Conservation (phyloP, 2,797 vertebrate species). For the Oryzias dopingdopingensis region DNA sequence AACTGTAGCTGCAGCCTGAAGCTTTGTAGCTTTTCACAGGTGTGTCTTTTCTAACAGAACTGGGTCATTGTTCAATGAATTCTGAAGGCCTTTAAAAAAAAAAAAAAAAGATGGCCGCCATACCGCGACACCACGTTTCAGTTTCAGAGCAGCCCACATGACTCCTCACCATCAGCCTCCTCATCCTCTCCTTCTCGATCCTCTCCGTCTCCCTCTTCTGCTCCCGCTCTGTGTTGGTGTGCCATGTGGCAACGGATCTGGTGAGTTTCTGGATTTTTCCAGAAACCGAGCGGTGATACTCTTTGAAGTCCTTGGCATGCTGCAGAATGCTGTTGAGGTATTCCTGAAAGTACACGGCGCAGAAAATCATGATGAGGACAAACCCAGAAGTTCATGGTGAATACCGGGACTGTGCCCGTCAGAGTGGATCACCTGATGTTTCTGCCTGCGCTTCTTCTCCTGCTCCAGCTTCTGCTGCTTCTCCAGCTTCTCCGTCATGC, state of each 20-base stretch:
- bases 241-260: constrained; percentile 93
- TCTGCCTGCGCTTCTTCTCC: constrained; percentile 95
- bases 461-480: constrained; percentile 99
- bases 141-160: too few species aligned
- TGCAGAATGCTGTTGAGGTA: constrained; percentile 98
- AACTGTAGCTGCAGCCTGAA: too few species aligned
- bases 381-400: neutral
- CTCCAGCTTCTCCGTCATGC: constrained; percentile 98
- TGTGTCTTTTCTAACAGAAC: neutral
- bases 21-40: too few species aligned
- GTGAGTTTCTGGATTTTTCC: constrained; percentile 95
- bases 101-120: neutral
- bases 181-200: constrained; percentile 98
- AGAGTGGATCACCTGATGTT: constrained; percentile 86
- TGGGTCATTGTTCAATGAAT: neutral
- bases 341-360: constrained; percentile 76
- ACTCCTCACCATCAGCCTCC: constrained; percentile 89
- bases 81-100: neutral
- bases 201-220: constrained; percentile 97
- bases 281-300: constrained; percentile 93
- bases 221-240: constrained; percentile 95
- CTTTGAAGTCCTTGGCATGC: constrained; percentile 98
- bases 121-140: neutral
- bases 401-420: neutral
- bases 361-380: neutral